These are phyloP conservation scores for Aythya baeri DNA, from an alignment of 2,113 vertebrate species.

Conservation along the genomic window DNA sequence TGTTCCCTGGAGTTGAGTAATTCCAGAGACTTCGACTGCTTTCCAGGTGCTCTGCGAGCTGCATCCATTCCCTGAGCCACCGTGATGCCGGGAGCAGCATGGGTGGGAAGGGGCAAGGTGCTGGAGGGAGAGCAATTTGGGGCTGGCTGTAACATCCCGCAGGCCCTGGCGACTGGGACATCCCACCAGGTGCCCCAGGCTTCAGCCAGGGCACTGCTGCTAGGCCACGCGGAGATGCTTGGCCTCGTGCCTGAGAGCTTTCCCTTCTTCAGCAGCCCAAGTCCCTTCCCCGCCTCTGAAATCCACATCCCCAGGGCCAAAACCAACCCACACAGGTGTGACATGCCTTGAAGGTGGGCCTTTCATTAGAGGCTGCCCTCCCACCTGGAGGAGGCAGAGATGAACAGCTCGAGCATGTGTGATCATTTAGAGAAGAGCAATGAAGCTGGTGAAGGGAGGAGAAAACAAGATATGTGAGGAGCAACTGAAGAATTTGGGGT, in stretches of 20 bases:
- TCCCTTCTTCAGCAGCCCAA: not conserved
- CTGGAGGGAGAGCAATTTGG: not conserved
- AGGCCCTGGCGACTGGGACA: not conserved
- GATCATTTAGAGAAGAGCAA: too few relatives aligned
- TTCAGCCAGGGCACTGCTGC: not conserved
- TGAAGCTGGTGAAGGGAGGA: not conserved
- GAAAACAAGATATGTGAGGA: not conserved
- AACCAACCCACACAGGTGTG: not conserved
- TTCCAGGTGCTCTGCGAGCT: not conserved
- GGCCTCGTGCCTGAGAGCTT: not conserved
- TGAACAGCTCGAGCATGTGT: too few relatives aligned
- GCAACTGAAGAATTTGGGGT: not conserved
- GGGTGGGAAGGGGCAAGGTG: not conserved
- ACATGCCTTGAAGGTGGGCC: not conserved
- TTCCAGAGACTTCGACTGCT: not conserved
- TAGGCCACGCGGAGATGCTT: not conserved
- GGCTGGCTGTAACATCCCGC: fast-evolving
- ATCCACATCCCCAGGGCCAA: not conserved
- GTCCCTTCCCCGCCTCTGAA: not conserved
- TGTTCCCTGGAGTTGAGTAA: not conserved
- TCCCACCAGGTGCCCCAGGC: not conserved
- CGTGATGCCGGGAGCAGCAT: not conserved
- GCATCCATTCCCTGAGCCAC: not conserved
- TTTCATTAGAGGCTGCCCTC: not conserved
- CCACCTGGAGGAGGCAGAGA: not conserved